These are phyloP conservation scores for Anomalospiza imberbis DNA, from an alignment of 2,797 vertebrate species.

Conservation along the genomic window DNA sequence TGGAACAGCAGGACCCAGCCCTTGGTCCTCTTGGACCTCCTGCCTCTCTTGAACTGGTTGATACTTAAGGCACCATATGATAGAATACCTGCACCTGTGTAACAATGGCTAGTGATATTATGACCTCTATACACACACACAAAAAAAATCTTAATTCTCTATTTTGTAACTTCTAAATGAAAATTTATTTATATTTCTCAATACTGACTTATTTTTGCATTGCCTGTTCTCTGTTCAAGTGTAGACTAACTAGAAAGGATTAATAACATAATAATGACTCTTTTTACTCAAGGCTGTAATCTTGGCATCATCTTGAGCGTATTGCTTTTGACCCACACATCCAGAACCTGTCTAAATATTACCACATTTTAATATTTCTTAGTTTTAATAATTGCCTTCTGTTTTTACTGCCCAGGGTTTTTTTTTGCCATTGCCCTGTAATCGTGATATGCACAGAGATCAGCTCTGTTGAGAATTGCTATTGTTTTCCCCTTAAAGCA, in stretches of 20 bases:
- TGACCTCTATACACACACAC: fast-evolving
- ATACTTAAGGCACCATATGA: not conserved
- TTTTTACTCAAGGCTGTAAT: not conserved
- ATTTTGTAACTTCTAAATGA: not conserved
- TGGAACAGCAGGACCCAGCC: not conserved
- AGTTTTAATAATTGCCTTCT: not conserved
- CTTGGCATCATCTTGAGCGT: not conserved
- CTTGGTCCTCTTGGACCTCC: not conserved
- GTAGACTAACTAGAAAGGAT: not conserved
- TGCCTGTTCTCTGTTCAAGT: not conserved
- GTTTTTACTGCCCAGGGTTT: not conserved
- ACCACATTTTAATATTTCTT: not conserved
- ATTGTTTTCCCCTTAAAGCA: not conserved
- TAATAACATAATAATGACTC: not conserved
- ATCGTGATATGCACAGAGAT: not conserved
- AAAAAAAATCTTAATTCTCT: not conserved
- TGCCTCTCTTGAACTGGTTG: not conserved
- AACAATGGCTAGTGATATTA: not conserved
- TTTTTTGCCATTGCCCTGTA: not conserved
- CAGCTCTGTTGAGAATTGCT: not conserved
- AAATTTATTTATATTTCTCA: not conserved
- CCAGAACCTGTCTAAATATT: not conserved
- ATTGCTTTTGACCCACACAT: not conserved
- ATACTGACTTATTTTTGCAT: not conserved
- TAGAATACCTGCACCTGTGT: not conserved